Evolutionary conservation across 2,113 vertebrate genomes (phyloP).

Genomic region (Macquaria ambigua): DNA sequence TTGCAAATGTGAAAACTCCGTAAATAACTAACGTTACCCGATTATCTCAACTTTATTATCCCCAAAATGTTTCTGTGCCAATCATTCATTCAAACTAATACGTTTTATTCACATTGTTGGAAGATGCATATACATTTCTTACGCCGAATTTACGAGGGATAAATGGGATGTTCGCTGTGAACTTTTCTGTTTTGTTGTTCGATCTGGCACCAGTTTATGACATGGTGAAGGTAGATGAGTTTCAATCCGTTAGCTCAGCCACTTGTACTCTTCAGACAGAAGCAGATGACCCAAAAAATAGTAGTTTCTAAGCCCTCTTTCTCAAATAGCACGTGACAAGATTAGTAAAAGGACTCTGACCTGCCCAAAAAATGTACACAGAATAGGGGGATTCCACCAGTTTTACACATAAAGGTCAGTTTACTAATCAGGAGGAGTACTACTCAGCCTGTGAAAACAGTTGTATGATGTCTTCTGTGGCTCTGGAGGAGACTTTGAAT

Average conservation of each 20-base stretch:
- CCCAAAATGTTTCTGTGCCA: not conserved
- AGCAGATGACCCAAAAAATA: not conserved
- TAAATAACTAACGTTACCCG: too few relatives aligned
- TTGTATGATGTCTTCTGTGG: too few relatives aligned
- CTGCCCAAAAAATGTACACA: too few relatives aligned
- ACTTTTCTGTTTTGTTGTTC: not conserved
- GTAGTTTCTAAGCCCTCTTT: too few relatives aligned
- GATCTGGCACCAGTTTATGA: not conserved
- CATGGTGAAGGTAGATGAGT: not conserved
- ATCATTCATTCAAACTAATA: not conserved
- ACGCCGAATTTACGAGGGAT: not conserved
- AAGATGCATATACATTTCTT: not conserved
- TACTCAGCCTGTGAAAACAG: too few relatives aligned
- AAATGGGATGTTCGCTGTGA: not conserved
- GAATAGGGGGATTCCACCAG: too few relatives aligned
- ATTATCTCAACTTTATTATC: too few relatives aligned
- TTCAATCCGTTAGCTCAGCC: not conserved
- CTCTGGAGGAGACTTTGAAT: too few relatives aligned
- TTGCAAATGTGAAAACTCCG: not conserved
- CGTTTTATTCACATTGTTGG: not conserved
- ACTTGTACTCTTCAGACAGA: not conserved
- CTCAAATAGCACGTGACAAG: too few relatives aligned
- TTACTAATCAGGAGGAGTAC: too few relatives aligned
- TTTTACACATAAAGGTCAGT: too few relatives aligned
- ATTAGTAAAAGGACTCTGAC: too few relatives aligned